These are phyloP conservation scores for Therioaphis trifolii DNA, from an alignment of 2,888 invertebrate genomes.

Conservation along the genomic window DNA sequence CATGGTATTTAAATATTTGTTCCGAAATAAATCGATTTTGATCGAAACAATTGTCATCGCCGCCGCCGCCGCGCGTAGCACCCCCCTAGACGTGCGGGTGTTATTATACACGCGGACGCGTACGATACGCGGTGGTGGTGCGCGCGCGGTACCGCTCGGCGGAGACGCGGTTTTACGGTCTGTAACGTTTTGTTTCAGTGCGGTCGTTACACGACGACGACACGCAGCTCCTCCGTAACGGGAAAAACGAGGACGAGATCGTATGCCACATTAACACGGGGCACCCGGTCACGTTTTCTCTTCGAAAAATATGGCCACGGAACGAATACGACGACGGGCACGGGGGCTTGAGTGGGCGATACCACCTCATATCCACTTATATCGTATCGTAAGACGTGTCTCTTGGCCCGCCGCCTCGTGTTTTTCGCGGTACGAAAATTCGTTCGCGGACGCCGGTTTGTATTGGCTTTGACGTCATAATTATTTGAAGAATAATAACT, in stretches of 20 bases:
- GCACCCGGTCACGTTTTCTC: background rate
- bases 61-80: background rate
- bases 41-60: background rate
- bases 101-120: no score
- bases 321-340: background rate
- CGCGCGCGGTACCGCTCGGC: background rate
- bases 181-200: background rate
- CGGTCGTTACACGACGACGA: background rate
- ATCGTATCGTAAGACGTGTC: no score
- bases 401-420: no score
- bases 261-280: no score
- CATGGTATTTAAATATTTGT: slow-evolving; percentile 10
- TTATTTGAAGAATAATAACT: no score
- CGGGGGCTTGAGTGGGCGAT: no score
- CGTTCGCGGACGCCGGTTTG: no score
- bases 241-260: background rate
- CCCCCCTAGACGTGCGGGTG: no score
- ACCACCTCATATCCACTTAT: no score
- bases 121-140: background rate
- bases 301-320: background rate
- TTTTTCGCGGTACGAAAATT: no score
- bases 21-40: background rate
- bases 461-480: no score
- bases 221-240: background rate
- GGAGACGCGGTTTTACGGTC: background rate